Evolutionary conservation across 2,888 invertebrate species (phyloP).

Genomic region (Rhogogaster chlorosoma): DNA sequence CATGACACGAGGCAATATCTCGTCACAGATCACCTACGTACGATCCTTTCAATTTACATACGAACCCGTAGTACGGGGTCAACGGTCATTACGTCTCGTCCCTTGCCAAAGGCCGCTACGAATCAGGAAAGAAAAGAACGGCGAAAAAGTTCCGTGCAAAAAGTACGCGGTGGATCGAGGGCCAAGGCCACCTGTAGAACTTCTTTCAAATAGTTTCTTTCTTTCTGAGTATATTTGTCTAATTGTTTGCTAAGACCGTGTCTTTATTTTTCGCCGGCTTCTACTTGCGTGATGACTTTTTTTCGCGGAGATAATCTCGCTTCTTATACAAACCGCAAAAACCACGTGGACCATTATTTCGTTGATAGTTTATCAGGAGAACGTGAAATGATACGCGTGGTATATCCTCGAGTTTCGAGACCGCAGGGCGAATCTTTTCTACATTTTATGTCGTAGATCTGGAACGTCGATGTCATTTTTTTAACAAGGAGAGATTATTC

Average conservation of each 20-base stretch:
- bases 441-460: constrained; percentile 1
- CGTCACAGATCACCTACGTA: constrained; percentile 12
- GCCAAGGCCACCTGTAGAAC: not conserved
- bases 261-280: not conserved
- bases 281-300: not conserved
- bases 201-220: not conserved
- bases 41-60: not conserved
- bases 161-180: not conserved
- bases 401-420: not conserved
- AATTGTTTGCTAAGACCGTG: not conserved
- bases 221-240: not conserved
- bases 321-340: not conserved
- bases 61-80: constrained; percentile 1
- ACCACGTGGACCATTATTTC: not conserved
- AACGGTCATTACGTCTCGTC: not conserved
- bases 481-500: constrained; percentile 29
- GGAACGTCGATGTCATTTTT: constrained; percentile 42
- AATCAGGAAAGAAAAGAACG: not conserved
- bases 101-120: not conserved
- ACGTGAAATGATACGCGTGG: constrained; percentile 12
- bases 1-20: not conserved
- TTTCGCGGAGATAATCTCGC: not conserved
- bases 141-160: not conserved
- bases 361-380: not conserved
- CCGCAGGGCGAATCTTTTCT: not conserved